Evolutionary conservation across 2,797 vertebrate species (phyloP).

Genomic region (Anguilla pacifica): DNA sequence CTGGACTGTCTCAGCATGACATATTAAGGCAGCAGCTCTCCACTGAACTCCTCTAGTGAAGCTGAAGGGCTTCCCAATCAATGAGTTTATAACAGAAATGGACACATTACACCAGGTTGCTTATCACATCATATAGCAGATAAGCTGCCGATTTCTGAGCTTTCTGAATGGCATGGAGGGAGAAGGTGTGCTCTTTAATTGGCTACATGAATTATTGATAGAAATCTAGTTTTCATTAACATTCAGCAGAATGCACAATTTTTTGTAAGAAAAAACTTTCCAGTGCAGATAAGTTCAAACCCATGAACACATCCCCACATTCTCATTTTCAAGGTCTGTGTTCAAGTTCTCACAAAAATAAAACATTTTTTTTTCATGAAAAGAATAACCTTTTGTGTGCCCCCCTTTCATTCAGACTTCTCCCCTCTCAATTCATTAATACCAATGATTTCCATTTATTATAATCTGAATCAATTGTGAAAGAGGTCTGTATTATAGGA

Average conservation of each 20-base stretch:
- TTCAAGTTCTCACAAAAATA: background rate
- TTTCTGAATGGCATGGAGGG: background rate
- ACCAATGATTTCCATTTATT: slow-evolving; percentile 4
- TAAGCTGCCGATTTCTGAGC: background rate
- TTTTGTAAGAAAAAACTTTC: background rate
- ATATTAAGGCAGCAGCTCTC: background rate
- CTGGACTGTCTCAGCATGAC: background rate
- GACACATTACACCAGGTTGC: background rate
- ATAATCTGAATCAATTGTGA: background rate
- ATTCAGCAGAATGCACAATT: background rate
- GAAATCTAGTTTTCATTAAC: background rate
- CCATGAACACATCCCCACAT: background rate
- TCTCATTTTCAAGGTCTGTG: background rate
- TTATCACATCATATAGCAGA: background rate
- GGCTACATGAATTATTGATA: background rate
- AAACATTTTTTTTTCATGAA: background rate
- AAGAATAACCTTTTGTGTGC: background rate
- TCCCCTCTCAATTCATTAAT: background rate
- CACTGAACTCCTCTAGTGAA: background rate
- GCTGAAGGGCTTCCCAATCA: background rate
- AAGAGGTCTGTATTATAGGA: background rate
- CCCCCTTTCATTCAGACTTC: background rate
- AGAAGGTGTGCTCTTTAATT: background rate
- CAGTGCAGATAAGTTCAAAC: background rate
- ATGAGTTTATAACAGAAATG: background rate